These are phyloP conservation scores for Hystrix brachyura DNA, from an alignment of 2,113 vertebrate genomes.

Conservation along the genomic window DNA sequence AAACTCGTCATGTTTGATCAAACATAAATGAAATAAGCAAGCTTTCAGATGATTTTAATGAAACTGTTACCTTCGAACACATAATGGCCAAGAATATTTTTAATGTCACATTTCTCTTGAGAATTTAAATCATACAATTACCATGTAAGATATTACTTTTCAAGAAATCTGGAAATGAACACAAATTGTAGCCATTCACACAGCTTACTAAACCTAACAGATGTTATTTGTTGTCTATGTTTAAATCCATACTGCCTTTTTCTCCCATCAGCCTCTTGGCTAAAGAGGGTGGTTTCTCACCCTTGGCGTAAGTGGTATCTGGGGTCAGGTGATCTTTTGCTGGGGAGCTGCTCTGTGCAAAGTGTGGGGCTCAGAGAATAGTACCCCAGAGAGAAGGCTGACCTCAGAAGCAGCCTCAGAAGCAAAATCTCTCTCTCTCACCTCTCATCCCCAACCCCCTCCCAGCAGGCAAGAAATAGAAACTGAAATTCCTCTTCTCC, in stretches of 20 bases:
- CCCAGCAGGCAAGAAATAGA: neutral
- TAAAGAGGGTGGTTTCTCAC: neutral
- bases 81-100: conserved; percentile 25
- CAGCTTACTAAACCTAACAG: conserved; percentile 46
- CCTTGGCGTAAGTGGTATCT: neutral
- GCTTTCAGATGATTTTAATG: conserved; percentile 33
- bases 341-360: neutral
- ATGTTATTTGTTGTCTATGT: neutral
- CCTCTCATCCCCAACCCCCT: neutral
- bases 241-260: neutral
- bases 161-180: conserved; percentile 56
- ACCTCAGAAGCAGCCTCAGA: neutral
- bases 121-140: conserved; percentile 36
- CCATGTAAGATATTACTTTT: neutral
- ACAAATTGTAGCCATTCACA: neutral
- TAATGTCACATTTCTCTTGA: conserved; percentile 44
- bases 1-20: conserved; percentile 17
- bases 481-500: neutral
- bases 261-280: neutral
- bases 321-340: neutral
- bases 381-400: neutral
- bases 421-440: neutral
- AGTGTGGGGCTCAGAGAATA: neutral
- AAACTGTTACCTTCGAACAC: neutral
- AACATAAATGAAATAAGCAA: conserved; percentile 18